Evolutionary conservation across 2,113 vertebrate genomes (phyloP).

Genomic region (Loxodonta africana): DNA sequence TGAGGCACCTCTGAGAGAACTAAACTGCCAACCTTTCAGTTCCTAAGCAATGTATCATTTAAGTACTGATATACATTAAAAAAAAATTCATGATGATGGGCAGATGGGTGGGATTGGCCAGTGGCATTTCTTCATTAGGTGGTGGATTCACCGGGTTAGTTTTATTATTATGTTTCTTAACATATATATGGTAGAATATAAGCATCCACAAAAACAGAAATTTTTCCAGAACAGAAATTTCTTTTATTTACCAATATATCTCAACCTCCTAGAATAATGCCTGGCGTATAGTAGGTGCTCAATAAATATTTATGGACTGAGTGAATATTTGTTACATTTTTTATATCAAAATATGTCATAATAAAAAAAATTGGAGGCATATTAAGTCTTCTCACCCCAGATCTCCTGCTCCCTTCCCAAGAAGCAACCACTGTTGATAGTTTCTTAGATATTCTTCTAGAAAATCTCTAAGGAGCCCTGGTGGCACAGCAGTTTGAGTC

Average conservation of each 20-base stretch:
- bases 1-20: no score
- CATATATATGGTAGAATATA: background rate
- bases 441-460: no score
- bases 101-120: no score
- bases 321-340: background rate
- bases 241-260: background rate
- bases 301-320: background rate
- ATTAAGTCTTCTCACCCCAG: background rate
- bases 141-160: background rate
- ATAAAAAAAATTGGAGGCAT: background rate
- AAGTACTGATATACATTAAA: background rate
- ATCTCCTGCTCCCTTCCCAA: background rate
- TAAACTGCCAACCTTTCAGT: background rate
- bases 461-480: background rate
- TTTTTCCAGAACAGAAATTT: background rate
- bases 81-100: fast-evolving
- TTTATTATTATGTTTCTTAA: background rate
- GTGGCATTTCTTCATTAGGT: background rate
- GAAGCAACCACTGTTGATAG: background rate
- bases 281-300: background rate
- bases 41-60: background rate
- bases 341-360: background rate
- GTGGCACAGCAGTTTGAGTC: no score
- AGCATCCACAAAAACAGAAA: background rate
- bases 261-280: no score